Conservation (phyloP, 2,113 vertebrate species). For the Coryphaenoides rupestris region DNA sequence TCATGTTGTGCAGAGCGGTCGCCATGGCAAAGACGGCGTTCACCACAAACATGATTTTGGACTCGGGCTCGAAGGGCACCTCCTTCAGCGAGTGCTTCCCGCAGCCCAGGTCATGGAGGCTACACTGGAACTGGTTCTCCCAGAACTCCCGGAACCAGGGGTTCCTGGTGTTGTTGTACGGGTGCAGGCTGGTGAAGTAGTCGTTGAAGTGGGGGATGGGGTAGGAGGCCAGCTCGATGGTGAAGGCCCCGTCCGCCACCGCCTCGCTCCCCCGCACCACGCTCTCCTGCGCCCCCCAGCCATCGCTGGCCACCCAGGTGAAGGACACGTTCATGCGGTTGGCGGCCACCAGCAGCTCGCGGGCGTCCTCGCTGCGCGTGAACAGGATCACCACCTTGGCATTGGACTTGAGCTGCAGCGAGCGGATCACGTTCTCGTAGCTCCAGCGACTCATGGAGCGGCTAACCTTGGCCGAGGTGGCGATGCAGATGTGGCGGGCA, state of each 20-base stretch:
- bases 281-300: slow-evolving; percentile 94
- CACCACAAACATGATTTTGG: slow-evolving; percentile 96
- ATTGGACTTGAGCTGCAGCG: slow-evolving; percentile 91
- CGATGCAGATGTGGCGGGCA: slow-evolving; percentile 95
- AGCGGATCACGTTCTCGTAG: slow-evolving; percentile 87
- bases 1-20: slow-evolving; percentile 91
- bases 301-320: slow-evolving; percentile 95
- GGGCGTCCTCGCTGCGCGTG: slow-evolving; percentile 90
- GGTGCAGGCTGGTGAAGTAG: slow-evolving; percentile 87
- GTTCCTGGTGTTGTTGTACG: slow-evolving; percentile 91
- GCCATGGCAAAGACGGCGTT: slow-evolving; percentile 97
- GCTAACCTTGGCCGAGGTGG: slow-evolving; percentile 95
- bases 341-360: slow-evolving; percentile 87
- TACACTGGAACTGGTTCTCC: slow-evolving; percentile 94
- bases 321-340: slow-evolving; percentile 89
- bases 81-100: slow-evolving; percentile 80
- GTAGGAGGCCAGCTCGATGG: slow-evolving; percentile 93
- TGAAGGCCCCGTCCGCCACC: slow-evolving; percentile 90
- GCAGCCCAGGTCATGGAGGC: slow-evolving; percentile 81
- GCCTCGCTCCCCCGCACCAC: slow-evolving; percentile 91
- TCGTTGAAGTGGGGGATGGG: slow-evolving; percentile 83
- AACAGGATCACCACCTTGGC: slow-evolving; percentile 93
- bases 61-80: slow-evolving; percentile 88
- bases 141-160: slow-evolving; percentile 97
- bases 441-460: slow-evolving; percentile 90